Conservation (phyloP, 2,888 invertebrate genomes). For the Serripes groenlandicus region DNA sequence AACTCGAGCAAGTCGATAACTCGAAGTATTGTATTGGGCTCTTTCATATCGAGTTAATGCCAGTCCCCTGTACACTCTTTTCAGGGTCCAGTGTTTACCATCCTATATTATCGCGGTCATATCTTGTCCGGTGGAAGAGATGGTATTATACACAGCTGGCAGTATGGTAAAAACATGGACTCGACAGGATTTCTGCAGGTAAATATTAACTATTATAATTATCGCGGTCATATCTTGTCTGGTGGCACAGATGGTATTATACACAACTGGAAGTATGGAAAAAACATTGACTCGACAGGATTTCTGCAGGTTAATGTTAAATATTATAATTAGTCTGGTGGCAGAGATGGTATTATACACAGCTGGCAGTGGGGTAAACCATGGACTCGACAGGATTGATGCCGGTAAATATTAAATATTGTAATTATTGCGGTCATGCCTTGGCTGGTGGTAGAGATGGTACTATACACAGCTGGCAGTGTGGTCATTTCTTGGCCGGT, state of each 20-base stretch:
- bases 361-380: conserved; percentile 81
- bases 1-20: no score
- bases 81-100: conserved; percentile 83
- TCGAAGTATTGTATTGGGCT: no score
- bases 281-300: conserved; percentile 81
- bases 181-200: conserved; percentile 75
- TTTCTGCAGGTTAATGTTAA: conserved; percentile 75
- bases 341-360: conserved; percentile 79
- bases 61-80: no score
- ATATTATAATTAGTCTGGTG: conserved; percentile 79
- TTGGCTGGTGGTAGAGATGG: conserved; percentile 83
- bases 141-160: conserved; percentile 79
- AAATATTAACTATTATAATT: no score
- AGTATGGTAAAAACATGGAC: conserved; percentile 82
- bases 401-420: no score
- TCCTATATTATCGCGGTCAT: conserved; percentile 70
- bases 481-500: conserved; percentile 82
- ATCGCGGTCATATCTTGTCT: conserved; percentile 75
- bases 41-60: no score
- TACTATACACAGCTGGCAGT: conserved; percentile 78
- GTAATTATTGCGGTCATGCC: conserved; percentile 71
- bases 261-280: conserved; percentile 79
- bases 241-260: conserved; percentile 82
- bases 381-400: conserved; percentile 79
- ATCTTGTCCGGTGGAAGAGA: conserved; percentile 83